phyloP scores from a whole-genome alignment of 2,888 invertebrate genomes.

The Cistogaster globosa region DNA sequence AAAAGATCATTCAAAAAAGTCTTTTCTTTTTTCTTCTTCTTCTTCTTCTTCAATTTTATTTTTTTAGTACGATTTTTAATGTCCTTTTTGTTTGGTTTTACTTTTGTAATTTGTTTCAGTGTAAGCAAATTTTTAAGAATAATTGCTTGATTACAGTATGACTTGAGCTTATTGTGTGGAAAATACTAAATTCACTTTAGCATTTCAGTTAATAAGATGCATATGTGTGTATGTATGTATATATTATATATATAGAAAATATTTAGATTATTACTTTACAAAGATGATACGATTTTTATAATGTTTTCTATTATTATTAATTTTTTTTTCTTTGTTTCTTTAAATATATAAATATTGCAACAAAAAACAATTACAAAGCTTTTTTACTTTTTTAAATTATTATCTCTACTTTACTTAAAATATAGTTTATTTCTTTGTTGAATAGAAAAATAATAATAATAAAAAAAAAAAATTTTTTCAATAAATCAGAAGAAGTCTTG shows the following conservation, averaged over 20 bases:
- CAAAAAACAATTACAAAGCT: slow-evolving; percentile 71
- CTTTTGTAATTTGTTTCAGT: slow-evolving; percentile 15
- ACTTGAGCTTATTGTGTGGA: slow-evolving; percentile 63
- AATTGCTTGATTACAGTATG: slow-evolving; percentile 62
- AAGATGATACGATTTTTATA: slow-evolving; percentile 61
- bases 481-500: slow-evolving; percentile 53
- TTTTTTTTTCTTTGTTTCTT: slow-evolving; percentile 3
- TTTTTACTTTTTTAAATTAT: slow-evolving; percentile 36
- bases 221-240: slow-evolving; percentile 9
- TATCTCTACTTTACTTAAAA: slow-evolving; percentile 35
- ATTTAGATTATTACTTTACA: slow-evolving; percentile 67
- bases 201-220: slow-evolving; percentile 49
- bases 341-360: slow-evolving; percentile 63
- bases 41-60: neutral
- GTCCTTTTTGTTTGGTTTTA: slow-evolving; percentile 8
- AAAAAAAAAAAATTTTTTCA: slow-evolving; percentile 7
- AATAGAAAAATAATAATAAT: slow-evolving; percentile 29
- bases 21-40: slow-evolving; percentile 7
- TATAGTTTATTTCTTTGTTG: slow-evolving; percentile 30
- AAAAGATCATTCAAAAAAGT: slow-evolving; percentile 24
- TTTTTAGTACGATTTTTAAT: slow-evolving; percentile 7
- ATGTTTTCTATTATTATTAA: slow-evolving; percentile 1
- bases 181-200: slow-evolving; percentile 59
- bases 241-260: slow-evolving; percentile 69
- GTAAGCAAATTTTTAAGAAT: slow-evolving; percentile 42